Conservation (phyloP, 2,888 invertebrate species). For the Agrotis ipsilon region DNA sequence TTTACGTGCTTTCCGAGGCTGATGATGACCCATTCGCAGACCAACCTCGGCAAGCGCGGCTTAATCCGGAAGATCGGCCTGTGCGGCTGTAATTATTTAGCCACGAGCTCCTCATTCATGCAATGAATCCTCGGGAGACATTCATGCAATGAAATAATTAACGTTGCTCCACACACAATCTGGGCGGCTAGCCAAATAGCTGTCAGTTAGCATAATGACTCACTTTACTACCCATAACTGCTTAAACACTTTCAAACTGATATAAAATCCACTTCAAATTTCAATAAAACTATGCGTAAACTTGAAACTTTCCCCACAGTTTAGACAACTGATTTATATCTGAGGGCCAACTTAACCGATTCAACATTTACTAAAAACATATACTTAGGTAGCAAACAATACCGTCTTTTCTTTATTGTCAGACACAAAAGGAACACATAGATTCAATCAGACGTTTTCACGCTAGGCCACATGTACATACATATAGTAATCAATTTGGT, state of each 20-base stretch:
- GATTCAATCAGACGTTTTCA: constrained; percentile 64
- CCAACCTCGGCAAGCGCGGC: too few species aligned
- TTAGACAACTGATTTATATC: constrained; percentile 44
- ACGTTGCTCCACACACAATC: constrained; percentile 34
- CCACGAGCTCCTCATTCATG: too few species aligned
- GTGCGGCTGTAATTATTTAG: too few species aligned
- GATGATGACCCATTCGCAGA: too few species aligned
- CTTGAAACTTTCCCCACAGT: constrained; percentile 17
- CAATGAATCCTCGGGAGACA: constrained; percentile 17
- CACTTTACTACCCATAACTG: constrained; percentile 37
- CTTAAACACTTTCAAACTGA: constrained; percentile 45
- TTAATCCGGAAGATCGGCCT: too few species aligned
- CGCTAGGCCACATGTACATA: constrained; percentile 62
- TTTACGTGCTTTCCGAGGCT: too few species aligned
- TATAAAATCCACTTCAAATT: constrained; percentile 44
- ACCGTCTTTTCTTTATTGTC: constrained; percentile 43
- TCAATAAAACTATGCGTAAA: constrained; percentile 29
- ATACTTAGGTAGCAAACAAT: constrained; percentile 30
- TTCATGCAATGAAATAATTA: constrained; percentile 48
- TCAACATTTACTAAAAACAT: constrained; percentile 33
- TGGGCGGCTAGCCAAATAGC: constrained; percentile 58
- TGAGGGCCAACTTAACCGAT: constrained; percentile 18
- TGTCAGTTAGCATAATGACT: constrained; percentile 54
- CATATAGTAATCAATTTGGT: constrained; percentile 71
- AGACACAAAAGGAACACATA: constrained; percentile 59